These are phyloP conservation scores for Ceramica pisi DNA, from an alignment of 2,888 invertebrate genomes.

Conservation along the genomic window DNA sequence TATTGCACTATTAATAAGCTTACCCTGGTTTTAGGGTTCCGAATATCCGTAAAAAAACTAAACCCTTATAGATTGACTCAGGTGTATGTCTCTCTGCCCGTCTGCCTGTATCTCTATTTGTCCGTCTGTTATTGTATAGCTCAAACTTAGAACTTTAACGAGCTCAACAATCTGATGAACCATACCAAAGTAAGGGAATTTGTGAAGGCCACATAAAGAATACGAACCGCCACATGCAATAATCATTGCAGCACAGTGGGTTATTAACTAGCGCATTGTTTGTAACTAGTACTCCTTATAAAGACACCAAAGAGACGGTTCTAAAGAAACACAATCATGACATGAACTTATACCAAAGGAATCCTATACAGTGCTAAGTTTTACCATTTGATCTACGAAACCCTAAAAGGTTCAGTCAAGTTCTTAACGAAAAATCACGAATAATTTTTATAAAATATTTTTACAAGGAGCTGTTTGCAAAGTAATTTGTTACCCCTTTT, in stretches of 20 bases:
- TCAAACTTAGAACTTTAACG: too few relatives aligned
- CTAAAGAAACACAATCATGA: background rate
- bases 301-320: background rate
- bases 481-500: conserved; percentile 77
- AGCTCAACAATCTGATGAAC: too few relatives aligned
- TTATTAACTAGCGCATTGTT: background rate
- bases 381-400: conserved; percentile 19
- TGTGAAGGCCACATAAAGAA: too few relatives aligned
- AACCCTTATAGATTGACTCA: too few relatives aligned
- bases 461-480: conserved; percentile 69
- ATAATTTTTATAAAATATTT: conserved; percentile 57
- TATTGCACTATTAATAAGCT: too few relatives aligned
- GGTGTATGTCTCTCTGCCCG: too few relatives aligned
- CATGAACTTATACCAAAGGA: background rate
- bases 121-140: too few relatives aligned
- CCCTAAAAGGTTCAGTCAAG: conserved; percentile 42
- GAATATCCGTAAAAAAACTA: too few relatives aligned
- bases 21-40: too few relatives aligned
- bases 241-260: background rate
- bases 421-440: conserved; percentile 36
- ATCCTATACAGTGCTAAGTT: conserved; percentile 12
- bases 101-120: too few relatives aligned
- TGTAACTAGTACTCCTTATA: background rate
- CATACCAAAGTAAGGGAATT: too few relatives aligned
- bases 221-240: too few relatives aligned